Percentiles rank a stretch among this genome's conserved stretches.
These are phyloP conservation scores for Caerostris darwini DNA, from an alignment of 1,140 invertebrate genomes.

Conservation along the genomic window DNA sequence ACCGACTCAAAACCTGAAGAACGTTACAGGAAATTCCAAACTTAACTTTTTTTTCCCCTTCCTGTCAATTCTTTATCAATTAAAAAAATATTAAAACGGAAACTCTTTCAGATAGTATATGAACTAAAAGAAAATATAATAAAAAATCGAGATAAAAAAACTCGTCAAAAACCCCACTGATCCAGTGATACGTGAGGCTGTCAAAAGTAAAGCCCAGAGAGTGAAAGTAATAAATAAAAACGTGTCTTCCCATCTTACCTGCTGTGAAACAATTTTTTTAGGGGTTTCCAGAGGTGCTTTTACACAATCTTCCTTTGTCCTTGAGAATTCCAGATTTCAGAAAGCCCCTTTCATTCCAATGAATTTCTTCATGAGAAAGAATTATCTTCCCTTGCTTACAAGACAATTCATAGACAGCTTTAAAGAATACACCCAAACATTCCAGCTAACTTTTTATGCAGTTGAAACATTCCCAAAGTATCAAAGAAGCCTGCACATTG, in stretches of 20 bases:
- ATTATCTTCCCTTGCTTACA: neutral
- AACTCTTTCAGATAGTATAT: neutral
- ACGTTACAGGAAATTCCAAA: neutral
- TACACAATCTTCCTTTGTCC: neutral
- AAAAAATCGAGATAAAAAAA: neutral
- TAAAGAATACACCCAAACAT: neutral
- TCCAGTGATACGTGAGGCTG: neutral
- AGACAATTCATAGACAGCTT: neutral
- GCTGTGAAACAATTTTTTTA: neutral
- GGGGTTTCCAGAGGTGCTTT: neutral
- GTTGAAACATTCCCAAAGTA: neutral
- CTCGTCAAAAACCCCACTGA: neutral
- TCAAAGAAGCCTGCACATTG: neutral
- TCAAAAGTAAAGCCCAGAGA: neutral
- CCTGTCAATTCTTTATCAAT: neutral
- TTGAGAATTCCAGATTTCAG: neutral
- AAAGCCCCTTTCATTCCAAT: neutral
- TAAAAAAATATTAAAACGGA: neutral
- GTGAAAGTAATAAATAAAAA: constrained; percentile 16
- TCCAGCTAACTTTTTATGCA: neutral
- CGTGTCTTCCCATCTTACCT: neutral
- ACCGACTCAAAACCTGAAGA: neutral
- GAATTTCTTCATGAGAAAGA: neutral
- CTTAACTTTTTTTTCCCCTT: neutral
- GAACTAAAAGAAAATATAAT: neutral